Evolutionary conservation across 2,888 invertebrate genomes (phyloP).

Genomic region (Lycaena phlaeas): DNA sequence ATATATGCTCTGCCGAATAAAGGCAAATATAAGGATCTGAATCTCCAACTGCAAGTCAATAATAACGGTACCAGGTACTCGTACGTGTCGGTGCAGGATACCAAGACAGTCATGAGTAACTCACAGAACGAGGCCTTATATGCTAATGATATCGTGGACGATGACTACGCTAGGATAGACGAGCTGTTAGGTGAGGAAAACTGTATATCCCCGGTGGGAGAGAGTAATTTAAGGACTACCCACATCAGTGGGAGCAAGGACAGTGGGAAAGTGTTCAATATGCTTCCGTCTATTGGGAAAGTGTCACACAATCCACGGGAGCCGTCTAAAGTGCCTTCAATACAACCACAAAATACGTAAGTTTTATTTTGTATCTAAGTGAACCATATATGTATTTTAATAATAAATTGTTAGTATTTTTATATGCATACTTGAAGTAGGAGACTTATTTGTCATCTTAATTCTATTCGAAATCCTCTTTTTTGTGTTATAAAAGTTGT

Average conservation of each 20-base stretch:
- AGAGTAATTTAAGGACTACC: conserved; percentile 54
- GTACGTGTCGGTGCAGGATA: conserved; percentile 62
- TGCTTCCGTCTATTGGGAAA: conserved; percentile 58
- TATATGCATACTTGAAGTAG: too few species aligned
- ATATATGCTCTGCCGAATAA: conserved; percentile 67
- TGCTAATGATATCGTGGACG: conserved; percentile 54
- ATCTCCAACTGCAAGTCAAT: conserved; percentile 62
- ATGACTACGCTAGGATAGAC: conserved; percentile 62
- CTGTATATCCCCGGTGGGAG: conserved; percentile 59
- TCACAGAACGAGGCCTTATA: conserved; percentile 61
- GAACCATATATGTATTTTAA: too few species aligned
- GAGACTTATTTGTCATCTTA: too few species aligned
- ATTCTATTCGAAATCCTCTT: too few species aligned
- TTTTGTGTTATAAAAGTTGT: too few species aligned
- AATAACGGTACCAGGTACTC: conserved; percentile 64
- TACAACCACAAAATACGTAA: conserved; percentile 45
- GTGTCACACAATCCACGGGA: conserved; percentile 51
- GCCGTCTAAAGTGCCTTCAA: conserved; percentile 47
- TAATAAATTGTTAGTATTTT: too few species aligned
- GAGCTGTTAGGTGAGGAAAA: conserved; percentile 58
- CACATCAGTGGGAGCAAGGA: conserved; percentile 48
- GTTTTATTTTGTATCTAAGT: conserved; percentile 21
- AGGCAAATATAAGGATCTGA: conserved; percentile 64
- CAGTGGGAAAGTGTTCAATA: conserved; percentile 44
- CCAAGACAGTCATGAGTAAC: conserved; percentile 61